These are phyloP conservation scores for Latrodectus elegans DNA, from an alignment of 2,888 invertebrate species.

Conservation along the genomic window DNA sequence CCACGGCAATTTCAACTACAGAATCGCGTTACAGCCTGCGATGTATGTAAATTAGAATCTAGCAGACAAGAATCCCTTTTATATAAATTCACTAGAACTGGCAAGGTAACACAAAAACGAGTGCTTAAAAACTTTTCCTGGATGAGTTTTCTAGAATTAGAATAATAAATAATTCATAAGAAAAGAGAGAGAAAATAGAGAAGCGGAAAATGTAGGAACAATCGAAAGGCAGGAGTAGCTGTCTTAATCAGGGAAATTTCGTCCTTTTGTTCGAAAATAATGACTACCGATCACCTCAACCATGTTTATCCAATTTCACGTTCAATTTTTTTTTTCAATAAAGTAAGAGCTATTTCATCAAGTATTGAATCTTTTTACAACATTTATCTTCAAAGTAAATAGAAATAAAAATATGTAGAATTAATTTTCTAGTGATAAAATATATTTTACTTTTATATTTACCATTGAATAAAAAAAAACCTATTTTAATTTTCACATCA, in stretches of 20 bases:
- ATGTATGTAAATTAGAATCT: constrained; percentile 28
- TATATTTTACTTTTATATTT: too few species aligned
- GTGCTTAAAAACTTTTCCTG: constrained; percentile 45
- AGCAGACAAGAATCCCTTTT: constrained; percentile 16
- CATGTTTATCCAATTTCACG: too few species aligned
- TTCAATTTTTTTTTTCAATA: too few species aligned
- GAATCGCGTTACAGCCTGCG: constrained; percentile 17
- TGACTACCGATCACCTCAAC: constrained; percentile 36
- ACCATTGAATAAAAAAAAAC: too few species aligned
- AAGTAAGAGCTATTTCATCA: too few species aligned
- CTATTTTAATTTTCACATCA: too few species aligned
- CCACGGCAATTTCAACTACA: background rate
- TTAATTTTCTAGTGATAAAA: too few species aligned
- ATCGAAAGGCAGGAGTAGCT: background rate
- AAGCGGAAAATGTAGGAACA: too few species aligned
- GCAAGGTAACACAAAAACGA: constrained; percentile 24
- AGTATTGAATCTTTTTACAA: too few species aligned
- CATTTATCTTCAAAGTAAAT: too few species aligned
- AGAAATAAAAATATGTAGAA: too few species aligned
- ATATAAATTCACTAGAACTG: constrained; percentile 11
- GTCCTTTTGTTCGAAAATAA: constrained; percentile 56
- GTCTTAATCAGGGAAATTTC: constrained; percentile 38
- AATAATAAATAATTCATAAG: constrained; percentile 61
- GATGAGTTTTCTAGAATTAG: constrained; percentile 45
- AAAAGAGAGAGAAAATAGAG: background rate